phyloP scores from a whole-genome alignment of 2,888 invertebrate genomes.

The Sphinx pinastri region DNA sequence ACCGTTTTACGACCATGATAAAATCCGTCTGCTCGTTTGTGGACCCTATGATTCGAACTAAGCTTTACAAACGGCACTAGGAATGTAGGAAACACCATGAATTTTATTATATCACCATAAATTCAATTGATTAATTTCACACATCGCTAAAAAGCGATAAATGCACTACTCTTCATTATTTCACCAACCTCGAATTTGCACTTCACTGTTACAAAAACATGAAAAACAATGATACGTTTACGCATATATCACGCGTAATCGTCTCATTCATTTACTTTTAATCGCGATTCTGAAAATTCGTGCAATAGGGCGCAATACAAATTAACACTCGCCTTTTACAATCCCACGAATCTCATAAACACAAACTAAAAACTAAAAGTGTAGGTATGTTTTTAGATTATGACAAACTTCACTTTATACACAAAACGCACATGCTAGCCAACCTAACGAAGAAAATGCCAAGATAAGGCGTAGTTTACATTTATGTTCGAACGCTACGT shows the following conservation, averaged over 20 bases:
- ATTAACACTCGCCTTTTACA: conserved; percentile 42
- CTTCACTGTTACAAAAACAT: conserved; percentile 73
- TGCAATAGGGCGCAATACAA: conserved; percentile 40
- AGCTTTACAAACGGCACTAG: conserved; percentile 75
- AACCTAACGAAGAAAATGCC: conserved; percentile 36
- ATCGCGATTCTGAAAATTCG: conserved; percentile 40
- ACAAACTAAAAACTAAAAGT: conserved; percentile 69
- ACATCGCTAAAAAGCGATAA: conserved; percentile 81
- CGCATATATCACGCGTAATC: neutral
- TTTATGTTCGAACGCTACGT: neutral
- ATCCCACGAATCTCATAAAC: conserved; percentile 63
- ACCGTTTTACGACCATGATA: conserved; percentile 85
- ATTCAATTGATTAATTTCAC: conserved; percentile 74
- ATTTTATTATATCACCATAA: conserved; percentile 76
- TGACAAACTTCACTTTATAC: conserved; percentile 43
- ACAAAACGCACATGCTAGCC: conserved; percentile 30
- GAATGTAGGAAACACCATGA: conserved; percentile 78
- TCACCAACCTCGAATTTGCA: conserved; percentile 69
- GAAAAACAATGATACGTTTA: conserved; percentile 45
- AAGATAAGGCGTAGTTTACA: neutral
- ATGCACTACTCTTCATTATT: conserved; percentile 74
- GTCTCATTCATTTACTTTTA: conserved; percentile 41
- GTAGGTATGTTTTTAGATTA: conserved; percentile 55
- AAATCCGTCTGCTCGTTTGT: conserved; percentile 83
- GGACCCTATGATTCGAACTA: conserved; percentile 83